phyloP scores from a whole-genome alignment of 2,888 invertebrate species.

The Campoletis raptor region DNA sequence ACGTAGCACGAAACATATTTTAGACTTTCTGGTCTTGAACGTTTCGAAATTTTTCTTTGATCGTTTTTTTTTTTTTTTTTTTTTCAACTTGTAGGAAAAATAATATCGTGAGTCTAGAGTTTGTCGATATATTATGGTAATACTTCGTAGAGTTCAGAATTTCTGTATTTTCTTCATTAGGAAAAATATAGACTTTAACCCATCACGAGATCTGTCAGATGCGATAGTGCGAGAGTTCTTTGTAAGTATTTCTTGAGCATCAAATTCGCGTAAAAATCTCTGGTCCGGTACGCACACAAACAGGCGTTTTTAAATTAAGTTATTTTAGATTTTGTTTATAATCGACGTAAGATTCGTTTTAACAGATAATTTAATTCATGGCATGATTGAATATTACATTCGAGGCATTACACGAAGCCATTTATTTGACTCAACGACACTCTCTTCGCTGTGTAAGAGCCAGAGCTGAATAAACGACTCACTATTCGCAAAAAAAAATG shows the following conservation, averaged over 20 bases:
- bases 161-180: neutral
- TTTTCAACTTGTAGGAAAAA: neutral
- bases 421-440: too few relatives aligned
- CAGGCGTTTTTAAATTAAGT: too few relatives aligned
- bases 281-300: neutral
- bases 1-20: conserved; percentile 5
- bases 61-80: neutral
- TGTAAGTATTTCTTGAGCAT: neutral
- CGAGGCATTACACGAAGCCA: too few relatives aligned
- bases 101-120: neutral
- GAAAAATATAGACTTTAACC: neutral
- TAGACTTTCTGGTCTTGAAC: neutral
- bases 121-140: neutral
- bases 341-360: too few relatives aligned
- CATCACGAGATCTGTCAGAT: neutral
- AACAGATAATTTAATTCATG: too few relatives aligned
- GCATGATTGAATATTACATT: too few relatives aligned
- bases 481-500: neutral
- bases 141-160: neutral
- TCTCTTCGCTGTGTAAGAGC: neutral
- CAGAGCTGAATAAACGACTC: neutral
- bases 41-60: neutral
- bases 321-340: too few relatives aligned
- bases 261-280: neutral
- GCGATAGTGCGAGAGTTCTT: neutral